A percentile compares a stretch with the other conserved stretches of the same genome.
These are phyloP conservation scores for Rhinogobius similis DNA, from an alignment of 2,113 vertebrate species.

Conservation along the genomic window DNA sequence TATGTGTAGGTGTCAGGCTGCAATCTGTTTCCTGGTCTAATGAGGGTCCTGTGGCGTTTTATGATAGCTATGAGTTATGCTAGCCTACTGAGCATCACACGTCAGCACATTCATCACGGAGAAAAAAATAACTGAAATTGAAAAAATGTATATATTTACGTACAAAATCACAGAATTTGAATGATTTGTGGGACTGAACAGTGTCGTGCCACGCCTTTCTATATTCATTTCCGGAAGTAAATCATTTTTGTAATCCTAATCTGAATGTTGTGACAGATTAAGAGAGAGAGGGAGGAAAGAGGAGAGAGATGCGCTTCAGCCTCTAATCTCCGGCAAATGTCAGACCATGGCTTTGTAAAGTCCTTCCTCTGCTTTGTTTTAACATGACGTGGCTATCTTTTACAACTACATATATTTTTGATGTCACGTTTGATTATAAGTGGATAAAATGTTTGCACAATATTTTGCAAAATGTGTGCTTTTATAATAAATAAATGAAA, in stretches of 20 bases:
- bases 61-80: conserved; percentile 19
- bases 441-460: background rate
- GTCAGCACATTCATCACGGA: conserved; percentile 40
- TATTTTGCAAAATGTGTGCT: background rate
- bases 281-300: conserved; percentile 31
- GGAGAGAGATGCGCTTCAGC: conserved; percentile 34
- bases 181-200: conserved; percentile 19
- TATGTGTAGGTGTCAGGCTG: conserved; percentile 67
- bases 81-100: conserved; percentile 13
- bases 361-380: conserved; percentile 18
- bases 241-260: conserved; percentile 83
- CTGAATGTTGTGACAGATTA: conserved; percentile 77
- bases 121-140: background rate
- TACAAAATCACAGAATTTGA: background rate
- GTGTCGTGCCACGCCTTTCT: conserved; percentile 36
- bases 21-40: conserved; percentile 74
- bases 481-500: too few species aligned
- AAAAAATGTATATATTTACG: background rate
- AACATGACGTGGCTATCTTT: background rate
- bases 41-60: conserved; percentile 57
- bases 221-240: conserved; percentile 80
- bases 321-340: conserved; percentile 65
- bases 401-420: background rate
- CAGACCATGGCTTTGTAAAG: conserved; percentile 36
- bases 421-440: background rate